phyloP scores from a whole-genome alignment of 2,113 vertebrate genomes.

The Gnathonemus echidnorhynchus region DNA sequence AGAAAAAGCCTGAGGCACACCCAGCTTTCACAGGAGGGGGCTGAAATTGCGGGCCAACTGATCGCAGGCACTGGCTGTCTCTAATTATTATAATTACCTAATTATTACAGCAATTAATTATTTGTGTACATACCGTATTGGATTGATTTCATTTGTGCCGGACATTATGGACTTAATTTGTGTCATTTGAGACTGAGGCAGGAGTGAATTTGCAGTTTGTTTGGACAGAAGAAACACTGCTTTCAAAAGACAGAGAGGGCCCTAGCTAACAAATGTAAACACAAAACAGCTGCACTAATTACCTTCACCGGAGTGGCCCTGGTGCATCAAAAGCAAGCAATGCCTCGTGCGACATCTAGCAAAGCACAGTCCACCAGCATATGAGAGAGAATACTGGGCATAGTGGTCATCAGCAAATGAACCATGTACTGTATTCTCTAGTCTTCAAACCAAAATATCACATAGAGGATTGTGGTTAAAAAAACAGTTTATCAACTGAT shows the following conservation, averaged over 20 bases:
- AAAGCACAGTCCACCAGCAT: neutral
- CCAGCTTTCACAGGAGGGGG: neutral
- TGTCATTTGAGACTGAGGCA: neutral
- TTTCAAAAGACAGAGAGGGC: neutral
- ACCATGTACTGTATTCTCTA: neutral
- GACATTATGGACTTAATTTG: neutral
- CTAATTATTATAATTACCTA: neutral
- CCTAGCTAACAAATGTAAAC: neutral
- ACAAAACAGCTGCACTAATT: neutral
- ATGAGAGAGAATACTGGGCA: neutral
- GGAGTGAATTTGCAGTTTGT: neutral
- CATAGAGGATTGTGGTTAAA: neutral
- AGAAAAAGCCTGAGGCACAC: constrained; percentile 21
- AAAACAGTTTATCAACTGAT: neutral
- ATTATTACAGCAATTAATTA: neutral
- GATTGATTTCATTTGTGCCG: neutral
- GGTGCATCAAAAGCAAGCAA: neutral
- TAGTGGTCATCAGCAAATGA: neutral
- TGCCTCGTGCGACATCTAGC: neutral
- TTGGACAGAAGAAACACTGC: neutral
- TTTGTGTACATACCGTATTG: neutral
- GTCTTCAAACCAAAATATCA: neutral
- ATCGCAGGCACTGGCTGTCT: neutral
- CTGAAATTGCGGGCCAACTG: neutral
- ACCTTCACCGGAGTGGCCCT: neutral